These are phyloP conservation scores for Lithobates pipiens DNA, from an alignment of 2,797 vertebrate species.

Conservation along the genomic window DNA sequence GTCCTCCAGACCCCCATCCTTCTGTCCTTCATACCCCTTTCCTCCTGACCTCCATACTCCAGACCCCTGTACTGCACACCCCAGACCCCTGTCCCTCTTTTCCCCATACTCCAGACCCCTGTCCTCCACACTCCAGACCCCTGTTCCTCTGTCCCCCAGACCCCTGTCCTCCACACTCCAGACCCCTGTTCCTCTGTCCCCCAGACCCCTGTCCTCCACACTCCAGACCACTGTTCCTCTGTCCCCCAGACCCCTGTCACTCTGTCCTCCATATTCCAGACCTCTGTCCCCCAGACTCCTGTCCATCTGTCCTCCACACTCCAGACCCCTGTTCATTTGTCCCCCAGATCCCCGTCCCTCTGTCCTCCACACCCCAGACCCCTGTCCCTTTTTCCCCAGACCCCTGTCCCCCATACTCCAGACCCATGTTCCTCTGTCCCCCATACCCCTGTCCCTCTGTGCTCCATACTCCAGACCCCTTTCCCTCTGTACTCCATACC, in stretches of 20 bases:
- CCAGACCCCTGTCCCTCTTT: not conserved
- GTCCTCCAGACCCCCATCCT: not conserved
- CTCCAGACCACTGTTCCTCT: not conserved
- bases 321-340: too few relatives aligned
- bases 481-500: not conserved
- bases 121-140: not conserved
- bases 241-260: not conserved
- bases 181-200: not conserved
- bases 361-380: not conserved
- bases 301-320: not conserved
- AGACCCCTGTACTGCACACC: too few relatives aligned
- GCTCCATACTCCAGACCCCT: not conserved
- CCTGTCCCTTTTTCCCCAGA: not conserved
- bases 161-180: not conserved
- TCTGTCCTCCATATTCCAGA: not conserved
- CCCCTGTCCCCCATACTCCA: too few relatives aligned
- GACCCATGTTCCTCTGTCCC: not conserved
- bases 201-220: not conserved
- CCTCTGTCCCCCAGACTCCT: not conserved
- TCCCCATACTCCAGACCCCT: not conserved
- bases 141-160: not conserved
- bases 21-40: too few relatives aligned
- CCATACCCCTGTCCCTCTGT: not conserved
- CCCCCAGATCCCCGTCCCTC: not conserved
- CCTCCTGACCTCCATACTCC: too few relatives aligned